Base-by-base conservation (phyloP, 2,888 invertebrate genomes). In the Parthenolecanium corni region DNA sequence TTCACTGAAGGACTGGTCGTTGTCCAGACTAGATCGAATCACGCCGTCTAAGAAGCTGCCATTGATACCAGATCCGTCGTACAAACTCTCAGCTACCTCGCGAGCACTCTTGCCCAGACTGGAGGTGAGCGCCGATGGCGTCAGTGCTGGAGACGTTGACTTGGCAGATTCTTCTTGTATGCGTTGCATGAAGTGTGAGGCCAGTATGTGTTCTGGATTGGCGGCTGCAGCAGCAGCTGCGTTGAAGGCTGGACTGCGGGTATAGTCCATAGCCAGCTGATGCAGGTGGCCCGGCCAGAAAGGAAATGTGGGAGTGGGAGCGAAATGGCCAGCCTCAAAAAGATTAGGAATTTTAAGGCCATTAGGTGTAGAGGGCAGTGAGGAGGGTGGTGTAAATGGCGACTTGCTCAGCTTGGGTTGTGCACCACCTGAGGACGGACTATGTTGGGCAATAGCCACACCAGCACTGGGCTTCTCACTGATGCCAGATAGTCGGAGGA, bases 21-120 rank as follows among this genome's bases (percentile, higher is more conserved):
- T 80, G 73, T 88, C 88, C 66, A 90, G 76, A 68, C 84, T 86
- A 68, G 88, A 86, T 69, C 88, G 78, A 68, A 90, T 90, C 69
- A 89, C 86, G 57, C 87, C 89, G 71, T 89, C 88, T 57, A 89
- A 77, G 73, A 89, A 86, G 70, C 82, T 77, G n/a, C 86, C 86
- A 67, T 86, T 87, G 67, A 84, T 82, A 3, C 78, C 78, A 49
- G 79, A 75, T 18, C 78, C 78, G 72, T 85, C 79, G 77, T 86
- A 79, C 54, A 83, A 73, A 57, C 79, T 81, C 70, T 84, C 84
- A 31, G 81, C 79, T 67, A 82, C 76, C 68, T 84, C 83, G 52
- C 81, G 74, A 12, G 78, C 75, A 49, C 74, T 74, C 68, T 79
- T 79, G 20, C 68, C 67, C 11, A 70, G 62, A 65, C 66, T 52